A percentile compares a stretch with the other conserved stretches of the same genome.
phyloP scores from a whole-genome alignment of 1,140 invertebrate genomes.

The Parapsyche elsis region DNA sequence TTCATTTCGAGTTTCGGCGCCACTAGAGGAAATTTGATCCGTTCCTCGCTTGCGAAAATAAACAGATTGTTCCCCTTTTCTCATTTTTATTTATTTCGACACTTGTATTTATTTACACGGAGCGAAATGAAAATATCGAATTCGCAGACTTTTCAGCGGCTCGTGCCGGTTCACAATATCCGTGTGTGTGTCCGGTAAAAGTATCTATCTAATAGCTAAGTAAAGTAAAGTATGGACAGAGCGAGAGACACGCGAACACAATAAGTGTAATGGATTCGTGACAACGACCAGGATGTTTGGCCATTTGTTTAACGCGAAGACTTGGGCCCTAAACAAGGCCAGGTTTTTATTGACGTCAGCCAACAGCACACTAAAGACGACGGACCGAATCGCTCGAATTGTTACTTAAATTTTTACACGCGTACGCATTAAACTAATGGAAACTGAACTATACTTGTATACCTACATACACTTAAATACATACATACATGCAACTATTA shows the following conservation, averaged over 20 bases:
- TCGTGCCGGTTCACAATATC: no score
- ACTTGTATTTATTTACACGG: not conserved
- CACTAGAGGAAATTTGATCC: not conserved
- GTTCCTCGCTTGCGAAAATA: not conserved
- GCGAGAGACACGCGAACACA: not conserved
- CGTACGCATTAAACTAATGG: constrained; percentile 20
- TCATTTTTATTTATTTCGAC: not conserved
- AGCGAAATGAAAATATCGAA: not conserved
- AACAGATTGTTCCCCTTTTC: not conserved
- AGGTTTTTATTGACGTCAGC: not conserved
- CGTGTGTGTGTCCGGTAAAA: no score
- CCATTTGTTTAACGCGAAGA: constrained; percentile 37
- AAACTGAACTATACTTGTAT: not conserved
- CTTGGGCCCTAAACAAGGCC: not conserved
- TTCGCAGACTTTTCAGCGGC: not conserved
- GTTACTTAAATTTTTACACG: constrained; percentile 24
- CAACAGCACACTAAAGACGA: not conserved
- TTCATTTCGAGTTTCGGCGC: no score
- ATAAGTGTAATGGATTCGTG: constrained; percentile 46
- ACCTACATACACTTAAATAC: not conserved
- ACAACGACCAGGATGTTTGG: constrained; percentile 45
- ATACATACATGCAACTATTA: not conserved
- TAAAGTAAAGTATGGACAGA: constrained; percentile 1
- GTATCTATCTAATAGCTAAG: no score
- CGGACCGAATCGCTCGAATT: not conserved